phyloP scores from a whole-genome alignment of 35 echinoderm and acorn worm species.

The Hemicentrotus pulcherrimus region DNA sequence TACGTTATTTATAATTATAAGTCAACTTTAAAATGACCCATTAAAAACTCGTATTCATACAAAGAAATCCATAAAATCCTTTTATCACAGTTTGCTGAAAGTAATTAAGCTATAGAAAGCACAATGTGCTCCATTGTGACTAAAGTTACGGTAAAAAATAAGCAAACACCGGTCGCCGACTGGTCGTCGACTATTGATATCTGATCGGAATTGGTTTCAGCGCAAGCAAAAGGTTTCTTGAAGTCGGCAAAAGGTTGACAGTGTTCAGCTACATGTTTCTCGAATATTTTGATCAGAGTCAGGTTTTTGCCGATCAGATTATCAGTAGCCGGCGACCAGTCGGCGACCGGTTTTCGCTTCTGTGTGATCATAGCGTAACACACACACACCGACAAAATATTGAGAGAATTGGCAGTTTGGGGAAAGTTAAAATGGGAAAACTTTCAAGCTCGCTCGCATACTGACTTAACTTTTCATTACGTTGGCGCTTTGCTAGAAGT shows the following conservation, averaged over 20 bases:
- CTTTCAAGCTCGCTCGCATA: no score
- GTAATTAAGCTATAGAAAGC: background rate
- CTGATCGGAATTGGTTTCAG: background rate
- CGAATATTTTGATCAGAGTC: background rate
- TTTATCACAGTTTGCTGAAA: constrained; percentile 13
- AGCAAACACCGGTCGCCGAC: background rate
- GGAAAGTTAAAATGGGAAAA: no score
- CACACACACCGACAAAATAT: no score
- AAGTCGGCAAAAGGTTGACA: constrained; percentile 16
- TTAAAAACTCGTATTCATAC: constrained; percentile 3
- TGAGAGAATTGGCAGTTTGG: no score
- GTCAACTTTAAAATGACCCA: background rate
- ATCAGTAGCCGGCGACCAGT: no score
- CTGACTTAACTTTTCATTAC: no score
- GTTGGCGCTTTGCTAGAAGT: no score
- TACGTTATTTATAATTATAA: background rate
- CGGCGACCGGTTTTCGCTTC: background rate
- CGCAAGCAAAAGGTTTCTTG: background rate
- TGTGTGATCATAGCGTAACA: background rate
- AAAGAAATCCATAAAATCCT: constrained; percentile 10
- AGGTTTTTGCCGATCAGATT: constrained; percentile 30
- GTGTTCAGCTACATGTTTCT: constrained; percentile 24
- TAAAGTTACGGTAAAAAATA: background rate
- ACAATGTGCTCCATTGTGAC: background rate
- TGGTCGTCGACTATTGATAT: background rate